Conservation (phyloP, 2,113 vertebrate species). For the Paraplagusia blochii region DNA sequence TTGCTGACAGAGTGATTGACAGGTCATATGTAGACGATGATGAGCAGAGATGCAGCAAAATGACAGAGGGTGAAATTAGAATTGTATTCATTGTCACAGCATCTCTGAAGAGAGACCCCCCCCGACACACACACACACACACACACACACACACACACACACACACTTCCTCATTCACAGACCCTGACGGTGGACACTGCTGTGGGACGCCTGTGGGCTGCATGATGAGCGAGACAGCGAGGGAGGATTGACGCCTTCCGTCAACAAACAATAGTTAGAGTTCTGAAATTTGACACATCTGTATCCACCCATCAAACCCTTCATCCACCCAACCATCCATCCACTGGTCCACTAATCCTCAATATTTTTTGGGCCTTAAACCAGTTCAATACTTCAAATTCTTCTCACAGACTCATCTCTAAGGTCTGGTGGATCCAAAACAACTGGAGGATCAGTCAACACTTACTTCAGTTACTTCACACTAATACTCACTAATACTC, state of each 20-base stretch:
- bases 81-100: constrained; percentile 71
- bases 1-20: constrained; percentile 64
- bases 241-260: constrained; percentile 69
- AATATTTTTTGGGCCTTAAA: constrained; percentile 26
- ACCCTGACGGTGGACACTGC: too few species aligned
- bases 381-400: too few species aligned
- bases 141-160: too few species aligned
- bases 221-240: constrained; percentile 16
- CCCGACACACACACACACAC: too few species aligned
- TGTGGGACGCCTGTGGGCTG: not conserved
- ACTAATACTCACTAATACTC: too few species aligned
- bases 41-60: constrained; percentile 54
- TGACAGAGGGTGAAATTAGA: constrained; percentile 80
- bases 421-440: too few species aligned
- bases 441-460: too few species aligned
- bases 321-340: constrained; percentile 45
- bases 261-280: constrained; percentile 66
- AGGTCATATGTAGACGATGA: constrained; percentile 70
- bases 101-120: constrained; percentile 59
- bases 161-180: too few species aligned
- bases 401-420: too few species aligned
- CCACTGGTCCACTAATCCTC: constrained; percentile 35
- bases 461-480: too few species aligned
- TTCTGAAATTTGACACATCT: constrained; percentile 72
- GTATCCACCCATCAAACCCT: constrained; percentile 61